Evolutionary conservation across 2,113 vertebrate genomes (phyloP).

Genomic region (Empidonax alnorum): DNA sequence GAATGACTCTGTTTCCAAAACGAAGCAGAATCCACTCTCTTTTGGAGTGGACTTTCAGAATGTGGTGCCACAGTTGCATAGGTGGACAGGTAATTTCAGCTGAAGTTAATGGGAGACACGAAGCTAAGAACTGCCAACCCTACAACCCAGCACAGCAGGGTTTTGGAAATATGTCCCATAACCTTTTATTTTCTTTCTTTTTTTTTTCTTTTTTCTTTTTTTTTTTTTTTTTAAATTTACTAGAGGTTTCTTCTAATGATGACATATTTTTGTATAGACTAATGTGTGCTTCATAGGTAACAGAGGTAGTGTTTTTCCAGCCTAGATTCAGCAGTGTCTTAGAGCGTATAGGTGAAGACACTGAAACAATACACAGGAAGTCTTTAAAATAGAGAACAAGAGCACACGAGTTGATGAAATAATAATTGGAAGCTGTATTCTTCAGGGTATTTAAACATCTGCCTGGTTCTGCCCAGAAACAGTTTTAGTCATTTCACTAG

Average conservation of each 20-base stretch:
- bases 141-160: fast-evolving
- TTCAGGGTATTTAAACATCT: not conserved
- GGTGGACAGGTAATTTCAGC: not conserved
- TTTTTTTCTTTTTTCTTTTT: not conserved
- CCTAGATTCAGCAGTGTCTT: not conserved
- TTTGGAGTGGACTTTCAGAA: not conserved
- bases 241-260: not conserved
- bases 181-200: not conserved
- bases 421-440: slow-evolving; percentile 11
- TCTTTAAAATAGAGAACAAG: slow-evolving; percentile 24
- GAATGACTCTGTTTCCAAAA: not conserved
- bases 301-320: not conserved
- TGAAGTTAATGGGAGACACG: not conserved
- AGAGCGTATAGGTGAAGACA: not conserved
- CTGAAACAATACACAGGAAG: not conserved
- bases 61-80: not conserved
- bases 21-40: not conserved
- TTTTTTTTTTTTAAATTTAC: not conserved
- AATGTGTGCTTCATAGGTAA: not conserved
- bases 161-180: not conserved
- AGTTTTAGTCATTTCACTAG: not conserved
- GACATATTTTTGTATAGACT: not conserved
- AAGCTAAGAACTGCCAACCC: not conserved
- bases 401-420: not conserved
- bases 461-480: not conserved